Conservation (phyloP, 2,113 vertebrate genomes). For the Oreochromis niloticus region DNA sequence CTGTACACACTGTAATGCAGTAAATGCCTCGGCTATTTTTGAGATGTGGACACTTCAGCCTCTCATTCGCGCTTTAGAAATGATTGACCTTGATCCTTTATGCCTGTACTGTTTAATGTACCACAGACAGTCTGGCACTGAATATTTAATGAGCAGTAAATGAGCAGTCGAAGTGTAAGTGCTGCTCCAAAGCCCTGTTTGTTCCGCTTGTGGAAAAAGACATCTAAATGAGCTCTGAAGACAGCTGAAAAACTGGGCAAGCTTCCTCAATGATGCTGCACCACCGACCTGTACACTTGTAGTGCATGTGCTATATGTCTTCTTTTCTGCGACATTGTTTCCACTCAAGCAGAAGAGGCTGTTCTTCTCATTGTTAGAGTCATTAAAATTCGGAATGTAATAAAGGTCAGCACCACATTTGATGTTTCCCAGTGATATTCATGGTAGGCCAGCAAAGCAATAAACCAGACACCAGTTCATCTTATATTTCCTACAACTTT, state of each 20-base stretch:
- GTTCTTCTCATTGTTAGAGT: neutral
- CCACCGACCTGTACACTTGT: neutral
- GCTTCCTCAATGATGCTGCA: neutral
- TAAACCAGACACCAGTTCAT: neutral
- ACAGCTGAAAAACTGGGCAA: neutral
- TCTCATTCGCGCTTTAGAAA: neutral
- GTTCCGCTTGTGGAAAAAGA: neutral
- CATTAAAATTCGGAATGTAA: neutral
- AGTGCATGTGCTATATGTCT: neutral
- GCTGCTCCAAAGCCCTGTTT: neutral
- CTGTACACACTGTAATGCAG: neutral
- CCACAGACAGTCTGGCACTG: neutral
- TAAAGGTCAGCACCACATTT: constrained; percentile 4
- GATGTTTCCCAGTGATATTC: neutral
- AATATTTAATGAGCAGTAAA: constrained; percentile 21
- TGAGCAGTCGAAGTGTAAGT: neutral
- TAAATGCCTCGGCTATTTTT: neutral
- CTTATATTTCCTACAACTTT: neutral
- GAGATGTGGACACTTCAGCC: neutral
- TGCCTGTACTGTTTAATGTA: constrained; percentile 1
- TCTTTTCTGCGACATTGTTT: neutral
- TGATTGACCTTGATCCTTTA: neutral
- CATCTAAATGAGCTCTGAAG: neutral
- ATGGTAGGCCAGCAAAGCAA: neutral
- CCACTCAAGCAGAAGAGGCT: constrained; percentile 7